Evolutionary conservation across 1,140 invertebrate species (phyloP), one percentile per base, ranked within the genome.

Genomic region (Palaemon carinicauda): DNA sequence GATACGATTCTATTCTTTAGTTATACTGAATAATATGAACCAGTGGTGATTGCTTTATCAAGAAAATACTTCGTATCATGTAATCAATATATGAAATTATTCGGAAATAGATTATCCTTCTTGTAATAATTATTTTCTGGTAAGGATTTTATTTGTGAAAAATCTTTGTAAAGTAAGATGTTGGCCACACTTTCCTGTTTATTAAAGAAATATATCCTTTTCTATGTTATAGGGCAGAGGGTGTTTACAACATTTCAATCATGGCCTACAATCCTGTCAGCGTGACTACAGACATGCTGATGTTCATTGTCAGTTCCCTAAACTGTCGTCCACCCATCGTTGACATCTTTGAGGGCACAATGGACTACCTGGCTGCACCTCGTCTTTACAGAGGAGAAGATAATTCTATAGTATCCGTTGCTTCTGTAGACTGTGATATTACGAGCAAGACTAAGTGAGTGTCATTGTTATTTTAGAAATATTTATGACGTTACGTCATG

Each of bases 251-350:
- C 77, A 56, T 88, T 0, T 88, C 88, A 7, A 90, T 91, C 73
- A 81, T 88, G 19, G 82, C 77, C 52, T 90, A 90, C 12, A 83
- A 86, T n/a, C 31, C 65, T 0, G 80, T 89, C 19, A 89, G 88
- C 52, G 89, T 80, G 56, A 90, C 89, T 71, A 82, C 83, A 17
- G 79, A 84, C 7, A 77, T 90, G 17, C 86, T 83, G 27, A 75
- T 91, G n/a, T 82, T 90, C 1, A 90, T 90, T 19, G 78, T 88
- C 52, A 90, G 90, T 0, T 77, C 88, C 41, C 90, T 91, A 1
- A 74, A 80, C 14, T 92, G 91, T 81, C 84, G 80, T 0, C 78
- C 85, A 0, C 91, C 90, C 12, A 81, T 89, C 15, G 56, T 90
- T 3, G 91, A 90, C 73, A 87, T 78, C 15, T 88, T 19, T 31